Evolutionary conservation across 2,888 invertebrate genomes (phyloP), one percentile per base, ranked within the genome.

Genomic region (Lycia hirtaria): DNA sequence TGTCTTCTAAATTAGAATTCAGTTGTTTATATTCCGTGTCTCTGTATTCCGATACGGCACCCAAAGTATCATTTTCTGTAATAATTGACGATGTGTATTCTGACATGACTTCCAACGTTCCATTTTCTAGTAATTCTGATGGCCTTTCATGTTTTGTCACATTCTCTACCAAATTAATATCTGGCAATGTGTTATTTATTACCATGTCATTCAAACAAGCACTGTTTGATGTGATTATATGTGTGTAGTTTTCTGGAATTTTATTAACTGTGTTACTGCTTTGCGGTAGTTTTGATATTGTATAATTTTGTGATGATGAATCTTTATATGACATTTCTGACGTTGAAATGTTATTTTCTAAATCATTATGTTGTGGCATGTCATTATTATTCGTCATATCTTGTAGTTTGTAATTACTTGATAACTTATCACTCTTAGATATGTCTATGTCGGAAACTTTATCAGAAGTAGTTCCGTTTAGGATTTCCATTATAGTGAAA

Each of bases 381-480:
- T 40, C 9, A 40, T 24, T 24, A 14, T 24, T 2, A 20, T 20
- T 20, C n/a, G 14, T 2, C 4, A 9, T 24, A 7, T 26, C 15
- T 15, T 9, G 15, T 26, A 15, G 1, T 9, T 9, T 26, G 26
- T 15, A n/a, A 9, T 15, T 15, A 38, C 9, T 6, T 20, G 20
- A 5, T 4, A n/a, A 12, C 4, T n/a, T 12, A 1, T 12, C 2
- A n/a, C 12, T 12, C 7, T 20, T 22, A 1, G 20, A 6, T 6
- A 38, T n/a, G 0, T 1, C 20, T 4, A n/a, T 10, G 2, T 38
- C 19, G 28, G 6, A n/a, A 14, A 19, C 3, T 26, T 41, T 35
- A 14, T 35, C n/a, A 9, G 4, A 15, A 10, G 12, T n/a, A 26
- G 14, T 51, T 24, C 40, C 56, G 26, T 45, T 56, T 14, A 45